Evolutionary conservation across 2,113 vertebrate genomes (phyloP).

Genomic region (Heliornis fulica): DNA sequence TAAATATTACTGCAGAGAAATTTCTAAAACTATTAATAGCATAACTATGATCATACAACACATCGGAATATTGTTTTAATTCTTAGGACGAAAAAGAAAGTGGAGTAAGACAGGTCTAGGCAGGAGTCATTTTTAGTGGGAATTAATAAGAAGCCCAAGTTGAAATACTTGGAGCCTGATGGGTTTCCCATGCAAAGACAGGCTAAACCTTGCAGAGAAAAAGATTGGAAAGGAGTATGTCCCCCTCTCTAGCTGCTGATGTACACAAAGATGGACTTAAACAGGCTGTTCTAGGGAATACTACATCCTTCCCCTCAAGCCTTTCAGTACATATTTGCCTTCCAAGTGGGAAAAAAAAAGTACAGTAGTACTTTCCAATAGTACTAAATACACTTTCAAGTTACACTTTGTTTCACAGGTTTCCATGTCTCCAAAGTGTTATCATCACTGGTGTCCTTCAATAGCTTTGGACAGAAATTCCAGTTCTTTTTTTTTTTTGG

Average conservation of each 20-base stretch:
- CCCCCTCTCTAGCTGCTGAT: neutral
- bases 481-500: neutral
- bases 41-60: neutral
- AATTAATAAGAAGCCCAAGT: neutral
- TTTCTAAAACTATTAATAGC: neutral
- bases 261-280: neutral
- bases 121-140: neutral
- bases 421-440: neutral
- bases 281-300: neutral
- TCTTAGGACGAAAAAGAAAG: neutral
- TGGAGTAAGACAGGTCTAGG: neutral
- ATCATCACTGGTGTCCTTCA: accelerated
- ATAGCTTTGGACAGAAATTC: neutral
- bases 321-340: neutral
- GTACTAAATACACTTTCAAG: neutral
- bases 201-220: neutral
- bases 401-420: neutral
- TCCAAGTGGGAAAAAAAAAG: neutral
- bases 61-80: neutral
- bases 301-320: neutral
- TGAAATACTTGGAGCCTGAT: neutral
- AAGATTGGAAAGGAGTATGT: neutral
- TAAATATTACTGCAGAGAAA: neutral
- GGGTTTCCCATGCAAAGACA: neutral
- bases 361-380: neutral